Base-by-base conservation (phyloP, 1,140 invertebrate species). In the Bathynomus jamesi region DNA sequence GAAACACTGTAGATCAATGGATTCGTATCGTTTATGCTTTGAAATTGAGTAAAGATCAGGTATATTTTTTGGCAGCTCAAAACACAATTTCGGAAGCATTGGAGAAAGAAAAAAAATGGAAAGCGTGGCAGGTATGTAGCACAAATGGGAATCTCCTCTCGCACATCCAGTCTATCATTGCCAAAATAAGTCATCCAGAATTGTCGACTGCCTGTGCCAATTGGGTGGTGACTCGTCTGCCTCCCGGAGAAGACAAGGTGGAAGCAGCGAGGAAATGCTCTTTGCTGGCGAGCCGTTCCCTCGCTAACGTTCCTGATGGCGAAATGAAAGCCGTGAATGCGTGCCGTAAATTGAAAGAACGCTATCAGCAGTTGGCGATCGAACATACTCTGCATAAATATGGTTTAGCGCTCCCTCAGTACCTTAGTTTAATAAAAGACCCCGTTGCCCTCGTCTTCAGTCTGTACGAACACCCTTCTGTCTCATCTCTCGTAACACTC, bases 311-410 rank as follows among this genome's bases (percentile, higher is more conserved):
- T 27, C 13, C 40, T 11, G 40, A 62, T 29, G 24, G 28, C 10
- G 69, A 71, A 61, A 53, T 66, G 21, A 28, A 10, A 2, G 70
- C 70, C 10, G 75, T 72, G 5, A 67, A 28, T 17, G 53, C 28
- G 25, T 53, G 40, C 21, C 2, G 21, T 1, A 5, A 53, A 17
- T 17, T 53, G 13, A 53, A 53, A 53, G 28, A 24, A n/a, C 70
- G 73, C 11, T 63, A 74, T 61, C 62, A 77, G 25, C 76, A 72
- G 30, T 62, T 77, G 40, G 70, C 66, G 2, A 25, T 70, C 25
- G 76, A 77, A 53, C 76, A 77, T 28, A 60, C 72, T 7, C 53
- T 74, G 21, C 76, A 77, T 62, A 73, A 71, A 28, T 61, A 74
- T 60, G 67, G 30, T 27, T 30, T 77, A 46, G 75, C 69, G 3